These are phyloP conservation scores for Ormia ochracea DNA, from an alignment of 2,888 invertebrate genomes.

Conservation along the genomic window DNA sequence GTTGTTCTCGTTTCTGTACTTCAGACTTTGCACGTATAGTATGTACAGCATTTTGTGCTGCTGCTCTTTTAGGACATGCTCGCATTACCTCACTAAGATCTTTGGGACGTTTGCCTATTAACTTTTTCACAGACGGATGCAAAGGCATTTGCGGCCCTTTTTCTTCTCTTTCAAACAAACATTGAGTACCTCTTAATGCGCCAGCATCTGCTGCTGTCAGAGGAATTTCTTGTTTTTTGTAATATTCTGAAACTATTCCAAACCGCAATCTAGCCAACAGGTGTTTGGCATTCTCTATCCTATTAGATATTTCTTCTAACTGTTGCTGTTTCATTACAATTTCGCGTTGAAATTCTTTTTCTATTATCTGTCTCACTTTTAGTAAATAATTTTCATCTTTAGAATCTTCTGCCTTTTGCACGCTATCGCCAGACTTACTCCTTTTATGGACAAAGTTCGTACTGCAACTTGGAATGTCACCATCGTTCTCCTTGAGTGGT, in stretches of 20 bases:
- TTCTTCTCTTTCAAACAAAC: constrained; percentile 68
- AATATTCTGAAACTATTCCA: constrained; percentile 80
- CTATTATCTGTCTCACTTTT: constrained; percentile 81
- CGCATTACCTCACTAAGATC: constrained; percentile 78
- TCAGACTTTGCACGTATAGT: constrained; percentile 72
- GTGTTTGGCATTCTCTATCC: constrained; percentile 80
- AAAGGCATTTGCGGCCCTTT: constrained; percentile 78
- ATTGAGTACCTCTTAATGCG: constrained; percentile 68
- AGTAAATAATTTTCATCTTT: constrained; percentile 59
- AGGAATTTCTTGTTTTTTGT: constrained; percentile 79
- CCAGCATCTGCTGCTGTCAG: constrained; percentile 73
- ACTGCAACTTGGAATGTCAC: constrained; percentile 27
- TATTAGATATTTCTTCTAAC: constrained; percentile 83
- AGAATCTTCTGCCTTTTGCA: neutral
- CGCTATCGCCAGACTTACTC: neutral
- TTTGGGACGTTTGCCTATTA: constrained; percentile 81
- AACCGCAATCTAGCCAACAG: constrained; percentile 80
- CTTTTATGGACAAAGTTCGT: constrained; percentile 2
- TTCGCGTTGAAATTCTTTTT: constrained; percentile 85
- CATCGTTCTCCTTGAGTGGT: neutral
- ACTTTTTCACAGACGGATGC: constrained; percentile 87
- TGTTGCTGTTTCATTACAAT: constrained; percentile 83
- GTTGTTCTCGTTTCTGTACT: constrained; percentile 70
- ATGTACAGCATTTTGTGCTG: constrained; percentile 77
- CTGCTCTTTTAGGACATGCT: constrained; percentile 77